These are phyloP conservation scores for Apamea epomidion DNA, from an alignment of 2,888 invertebrate genomes.

Conservation along the genomic window DNA sequence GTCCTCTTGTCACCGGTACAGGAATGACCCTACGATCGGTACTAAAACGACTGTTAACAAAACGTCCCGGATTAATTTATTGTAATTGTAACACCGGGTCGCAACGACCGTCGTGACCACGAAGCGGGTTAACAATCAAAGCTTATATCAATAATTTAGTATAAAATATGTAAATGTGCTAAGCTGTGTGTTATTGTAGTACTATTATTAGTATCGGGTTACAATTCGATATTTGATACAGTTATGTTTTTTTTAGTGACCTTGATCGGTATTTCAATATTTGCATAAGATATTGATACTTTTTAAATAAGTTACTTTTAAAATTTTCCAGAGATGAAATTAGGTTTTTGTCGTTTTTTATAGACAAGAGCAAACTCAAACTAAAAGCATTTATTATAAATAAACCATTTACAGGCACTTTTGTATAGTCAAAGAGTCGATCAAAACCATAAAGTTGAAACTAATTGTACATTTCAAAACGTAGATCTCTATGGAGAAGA, in stretches of 20 bases:
- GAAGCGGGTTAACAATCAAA: constrained; percentile 55
- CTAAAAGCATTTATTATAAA: no score
- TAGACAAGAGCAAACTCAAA: neutral
- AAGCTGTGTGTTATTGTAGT: constrained; percentile 22
- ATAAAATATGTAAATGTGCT: constrained; percentile 15
- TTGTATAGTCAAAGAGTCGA: no score
- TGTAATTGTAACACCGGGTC: constrained; percentile 73
- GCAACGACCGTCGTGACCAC: constrained; percentile 61
- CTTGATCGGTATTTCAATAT: neutral
- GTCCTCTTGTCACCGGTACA: constrained; percentile 23
- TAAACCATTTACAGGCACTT: no score
- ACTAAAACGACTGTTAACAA: constrained; percentile 71
- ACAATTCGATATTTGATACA: constrained; percentile 8
- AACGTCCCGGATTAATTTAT: constrained; percentile 77
- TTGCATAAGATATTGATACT: neutral
- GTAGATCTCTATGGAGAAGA: neutral
- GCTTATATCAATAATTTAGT: constrained; percentile 22
- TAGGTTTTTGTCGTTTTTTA: neutral
- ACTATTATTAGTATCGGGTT: constrained; percentile 26
- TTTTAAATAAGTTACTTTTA: neutral
- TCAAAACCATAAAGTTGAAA: no score
- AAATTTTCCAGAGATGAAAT: neutral
- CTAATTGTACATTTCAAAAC: neutral
- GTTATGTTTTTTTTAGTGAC: neutral
- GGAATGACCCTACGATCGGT: constrained; percentile 42